A percentile compares a stretch with the other conserved stretches of the same genome.
phyloP scores from a whole-genome alignment of 2,888 invertebrate genomes.

The Idaea dimidiata region DNA sequence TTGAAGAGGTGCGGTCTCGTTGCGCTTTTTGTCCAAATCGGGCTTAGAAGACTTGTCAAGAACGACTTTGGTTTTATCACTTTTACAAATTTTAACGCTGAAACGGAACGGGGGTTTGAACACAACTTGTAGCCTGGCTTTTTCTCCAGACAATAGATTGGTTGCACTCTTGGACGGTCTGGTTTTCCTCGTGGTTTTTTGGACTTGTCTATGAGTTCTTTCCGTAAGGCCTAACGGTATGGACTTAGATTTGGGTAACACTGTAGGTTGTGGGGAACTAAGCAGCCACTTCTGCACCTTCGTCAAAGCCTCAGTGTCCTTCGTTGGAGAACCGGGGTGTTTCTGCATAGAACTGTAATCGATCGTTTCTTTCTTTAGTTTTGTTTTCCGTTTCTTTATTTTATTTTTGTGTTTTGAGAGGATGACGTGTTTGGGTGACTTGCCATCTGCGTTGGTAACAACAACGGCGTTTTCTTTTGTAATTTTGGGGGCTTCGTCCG shows the following conservation, averaged over 20 bases:
- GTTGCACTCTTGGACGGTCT: constrained; percentile 86
- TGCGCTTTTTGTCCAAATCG: constrained; percentile 66
- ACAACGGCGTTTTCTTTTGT: constrained; percentile 66
- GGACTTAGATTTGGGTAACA: constrained; percentile 90
- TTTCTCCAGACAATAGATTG: constrained; percentile 83
- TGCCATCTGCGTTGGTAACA: constrained; percentile 76
- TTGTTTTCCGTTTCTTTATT: constrained; percentile 77
- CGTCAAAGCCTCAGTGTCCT: constrained; percentile 81
- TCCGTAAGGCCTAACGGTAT: constrained; percentile 88
- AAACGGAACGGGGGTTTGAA: constrained; percentile 94
- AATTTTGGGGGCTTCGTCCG: constrained; percentile 61
- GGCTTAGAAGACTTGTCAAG: constrained; percentile 80
- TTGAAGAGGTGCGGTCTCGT: constrained; percentile 47
- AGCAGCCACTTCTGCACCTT: constrained; percentile 94
- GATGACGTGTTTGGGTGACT: constrained; percentile 78
- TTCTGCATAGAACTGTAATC: constrained; percentile 88
- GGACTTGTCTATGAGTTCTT: constrained; percentile 64
- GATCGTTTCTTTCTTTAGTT: constrained; percentile 87
- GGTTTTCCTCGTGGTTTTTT: constrained; percentile 78
- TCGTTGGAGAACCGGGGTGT: constrained; percentile 77
- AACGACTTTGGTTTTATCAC: constrained; percentile 84
- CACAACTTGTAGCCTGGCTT: constrained; percentile 90
- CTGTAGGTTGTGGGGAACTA: constrained; percentile 84
- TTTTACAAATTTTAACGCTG: constrained; percentile 88
- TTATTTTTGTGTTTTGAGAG: constrained; percentile 73